Percentiles rank a stretch among this genome's conserved stretches.
These are phyloP conservation scores for Opisthocomus hoazin DNA, from an alignment of 2,113 vertebrate species.

Conservation along the genomic window DNA sequence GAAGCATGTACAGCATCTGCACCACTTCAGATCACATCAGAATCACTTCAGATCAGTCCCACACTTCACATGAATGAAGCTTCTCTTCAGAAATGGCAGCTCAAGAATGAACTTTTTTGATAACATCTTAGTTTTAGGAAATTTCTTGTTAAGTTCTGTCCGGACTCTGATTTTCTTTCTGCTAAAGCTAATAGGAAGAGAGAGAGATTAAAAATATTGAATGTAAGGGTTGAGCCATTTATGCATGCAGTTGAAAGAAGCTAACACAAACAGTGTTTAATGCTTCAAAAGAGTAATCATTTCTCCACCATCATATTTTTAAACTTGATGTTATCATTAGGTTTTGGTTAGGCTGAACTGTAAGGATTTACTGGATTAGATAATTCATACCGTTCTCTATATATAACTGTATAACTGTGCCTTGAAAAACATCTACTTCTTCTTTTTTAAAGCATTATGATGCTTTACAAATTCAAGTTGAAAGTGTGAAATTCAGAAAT, in stretches of 20 bases:
- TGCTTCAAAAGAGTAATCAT: neutral
- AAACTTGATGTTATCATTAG: neutral
- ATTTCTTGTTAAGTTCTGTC: neutral
- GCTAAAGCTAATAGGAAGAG: neutral
- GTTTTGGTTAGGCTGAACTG: neutral
- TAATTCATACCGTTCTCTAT: neutral
- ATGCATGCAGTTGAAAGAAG: neutral
- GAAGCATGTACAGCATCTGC: constrained; percentile 3
- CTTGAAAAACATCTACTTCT: neutral
- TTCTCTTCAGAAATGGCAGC: constrained; percentile 1
- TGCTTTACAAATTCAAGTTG: neutral
- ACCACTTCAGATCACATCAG: neutral
- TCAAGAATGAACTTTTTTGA: neutral
- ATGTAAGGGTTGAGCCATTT: neutral
- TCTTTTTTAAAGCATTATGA: neutral
- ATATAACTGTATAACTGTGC: neutral
- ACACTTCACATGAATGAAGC: neutral
- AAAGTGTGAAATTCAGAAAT: neutral
- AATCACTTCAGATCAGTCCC: neutral
- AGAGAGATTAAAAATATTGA: neutral
- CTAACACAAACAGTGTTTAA: neutral
- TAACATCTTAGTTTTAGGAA: neutral
- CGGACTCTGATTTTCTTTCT: neutral
- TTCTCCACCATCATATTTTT: neutral
- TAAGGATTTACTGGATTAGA: neutral